Base-by-base conservation (phyloP, 2,888 invertebrate species). In the Xylota segnis region DNA sequence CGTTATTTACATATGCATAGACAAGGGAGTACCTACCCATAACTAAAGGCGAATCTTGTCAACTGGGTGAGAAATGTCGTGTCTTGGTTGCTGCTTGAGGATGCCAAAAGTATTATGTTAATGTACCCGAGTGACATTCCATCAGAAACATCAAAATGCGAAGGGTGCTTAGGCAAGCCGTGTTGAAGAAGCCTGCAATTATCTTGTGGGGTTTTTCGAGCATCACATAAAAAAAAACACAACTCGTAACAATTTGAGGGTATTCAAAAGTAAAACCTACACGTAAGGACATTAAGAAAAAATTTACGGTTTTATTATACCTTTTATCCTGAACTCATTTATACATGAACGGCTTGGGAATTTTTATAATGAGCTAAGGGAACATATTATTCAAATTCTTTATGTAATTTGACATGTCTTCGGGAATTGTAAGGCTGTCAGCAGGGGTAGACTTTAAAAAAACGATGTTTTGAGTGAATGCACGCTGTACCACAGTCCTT, bases 21-120 rank as follows among this genome's bases (percentile, higher is more conserved):
- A 37, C 61, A 32, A 23, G 59, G 47, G 37, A 5, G 37, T 34
- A 43, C n/a, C 23, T 23, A 23, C 23, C 27, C 50, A 27, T 29
- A 70, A 82, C 68, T 63, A 23, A 40, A 18, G 54, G 27, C 16
- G 34, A 68, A 54, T 45, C 29, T 29, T 59, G 45, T 45, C 61
- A 61, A 61, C 70, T 56, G 12, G 52, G 37, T 65, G 47, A 76
- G 43, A 56, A 23, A 50, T 71, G 43, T 29, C 50, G 14, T n/a
- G n/a, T 72, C 74, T 72, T 61, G 66, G 59, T 54, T 72, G 72
- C 29, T n/a, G 61, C 74, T 78, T 45, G 12, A 47, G 23, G 1
- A 54, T 66, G 43, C 34, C 61, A 66, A 47, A 66, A 79, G 56
- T 70, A 70, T 79, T 79, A 75, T 83, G 83, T 61, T 83, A 72